These are phyloP conservation scores for Scaptomyza flava DNA, from an alignment of 2,888 invertebrate species.

Conservation along the genomic window DNA sequence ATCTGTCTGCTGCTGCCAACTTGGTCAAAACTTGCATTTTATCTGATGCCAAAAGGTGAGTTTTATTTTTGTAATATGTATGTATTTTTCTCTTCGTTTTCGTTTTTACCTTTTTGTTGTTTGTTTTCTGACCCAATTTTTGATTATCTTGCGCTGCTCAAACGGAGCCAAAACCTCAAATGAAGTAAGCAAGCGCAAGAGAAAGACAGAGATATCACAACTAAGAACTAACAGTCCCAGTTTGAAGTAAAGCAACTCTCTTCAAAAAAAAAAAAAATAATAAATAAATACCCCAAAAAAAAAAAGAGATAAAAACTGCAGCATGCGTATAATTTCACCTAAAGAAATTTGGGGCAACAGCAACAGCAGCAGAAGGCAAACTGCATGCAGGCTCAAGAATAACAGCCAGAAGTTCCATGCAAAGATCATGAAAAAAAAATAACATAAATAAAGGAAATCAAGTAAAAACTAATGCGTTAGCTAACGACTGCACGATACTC, in stretches of 20 bases:
- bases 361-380: conserved; percentile 13
- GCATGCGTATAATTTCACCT: conserved; percentile 59
- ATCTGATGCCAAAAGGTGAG: conserved; percentile 81
- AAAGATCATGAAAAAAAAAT: conserved; percentile 23
- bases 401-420: conserved; percentile 42
- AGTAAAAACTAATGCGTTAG: conserved; percentile 3
- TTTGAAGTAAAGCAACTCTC: conserved; percentile 18
- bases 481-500: conserved; percentile 12
- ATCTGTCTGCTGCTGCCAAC: conserved; percentile 70
- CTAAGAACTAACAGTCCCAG: conserved; percentile 45
- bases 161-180: conserved; percentile 3
- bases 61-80: conserved; percentile 48
- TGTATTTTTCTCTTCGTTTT: conserved; percentile 3
- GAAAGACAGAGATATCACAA: conserved; percentile 12
- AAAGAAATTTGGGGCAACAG: conserved; percentile 61
- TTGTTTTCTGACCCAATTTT: conserved; percentile 33
- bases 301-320: conserved; percentile 59
- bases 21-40: conserved; percentile 81
- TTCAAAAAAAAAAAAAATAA: neutral
- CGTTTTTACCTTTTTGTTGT: conserved; percentile 13
- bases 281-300: conserved; percentile 5
- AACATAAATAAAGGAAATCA: conserved; percentile 29
- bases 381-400: conserved; percentile 47
- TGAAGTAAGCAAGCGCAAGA: neutral
- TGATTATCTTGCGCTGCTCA: conserved; percentile 12